phyloP scores from a whole-genome alignment of 2,888 invertebrate species.

The Cyclophora punctaria region DNA sequence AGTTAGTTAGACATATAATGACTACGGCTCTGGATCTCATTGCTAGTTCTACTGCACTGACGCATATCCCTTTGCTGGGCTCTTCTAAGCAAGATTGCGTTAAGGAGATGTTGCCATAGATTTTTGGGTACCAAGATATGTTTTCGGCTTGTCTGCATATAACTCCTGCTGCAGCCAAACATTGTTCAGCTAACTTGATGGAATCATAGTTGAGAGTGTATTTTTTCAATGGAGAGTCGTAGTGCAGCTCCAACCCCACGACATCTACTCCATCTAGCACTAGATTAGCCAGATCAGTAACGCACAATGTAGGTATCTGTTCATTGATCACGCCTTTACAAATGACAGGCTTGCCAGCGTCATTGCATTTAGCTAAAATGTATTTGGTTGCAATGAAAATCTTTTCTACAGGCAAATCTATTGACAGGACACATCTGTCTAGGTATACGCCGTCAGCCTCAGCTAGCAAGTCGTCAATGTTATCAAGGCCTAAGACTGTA shows the following conservation, averaged over 20 bases:
- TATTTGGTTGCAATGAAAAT: slow-evolving; percentile 91
- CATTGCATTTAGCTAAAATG: slow-evolving; percentile 89
- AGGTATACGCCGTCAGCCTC: slow-evolving; percentile 91
- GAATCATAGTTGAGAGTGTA: slow-evolving; percentile 43
- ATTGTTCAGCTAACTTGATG: slow-evolving; percentile 75
- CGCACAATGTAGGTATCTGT: slow-evolving; percentile 83
- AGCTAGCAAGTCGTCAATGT: slow-evolving; percentile 82
- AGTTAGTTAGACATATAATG: slow-evolving; percentile 86
- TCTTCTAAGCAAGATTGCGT: slow-evolving; percentile 74
- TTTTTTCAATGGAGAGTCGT: slow-evolving; percentile 58
- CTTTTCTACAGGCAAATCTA: slow-evolving; percentile 91
- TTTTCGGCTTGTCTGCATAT: slow-evolving; percentile 91
- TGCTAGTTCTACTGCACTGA: slow-evolving; percentile 57
- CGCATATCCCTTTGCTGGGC: slow-evolving; percentile 69
- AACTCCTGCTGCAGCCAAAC: slow-evolving; percentile 80
- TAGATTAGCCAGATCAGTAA: slow-evolving; percentile 92
- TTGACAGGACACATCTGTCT: slow-evolving; percentile 88
- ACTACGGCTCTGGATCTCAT: slow-evolving; percentile 49
- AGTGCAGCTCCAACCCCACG: slow-evolving; percentile 82
- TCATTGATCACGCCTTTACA: slow-evolving; percentile 92
- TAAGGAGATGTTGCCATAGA: slow-evolving; percentile 81
- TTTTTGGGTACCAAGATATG: slow-evolving; percentile 85
- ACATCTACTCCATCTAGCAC: slow-evolving; percentile 93
- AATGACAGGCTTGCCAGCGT: slow-evolving; percentile 88
- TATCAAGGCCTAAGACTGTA: slow-evolving; percentile 46